Evolutionary conservation across 2,113 vertebrate genomes (phyloP), one percentile per base, ranked within the genome.

Genomic region (Micromys minutus): DNA sequence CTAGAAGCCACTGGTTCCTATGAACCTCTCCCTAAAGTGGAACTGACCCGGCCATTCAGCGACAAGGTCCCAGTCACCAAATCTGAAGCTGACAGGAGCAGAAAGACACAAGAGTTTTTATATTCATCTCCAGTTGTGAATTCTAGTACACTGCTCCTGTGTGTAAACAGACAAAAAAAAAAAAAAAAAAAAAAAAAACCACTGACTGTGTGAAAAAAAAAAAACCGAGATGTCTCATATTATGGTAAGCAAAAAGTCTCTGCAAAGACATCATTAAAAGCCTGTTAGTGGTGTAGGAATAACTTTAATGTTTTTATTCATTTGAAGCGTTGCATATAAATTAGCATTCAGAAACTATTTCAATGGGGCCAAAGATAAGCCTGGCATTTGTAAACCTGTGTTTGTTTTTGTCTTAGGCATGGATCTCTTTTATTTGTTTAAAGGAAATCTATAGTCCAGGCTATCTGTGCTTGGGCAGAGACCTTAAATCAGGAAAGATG

Each of bases 321-420:
- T 96, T 92, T 96, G 59, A 90, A 86, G 5, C 7, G 87, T 36
- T 83, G 80, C 45, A 77, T 81, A 72, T 72, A 19, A 93, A 81
- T 71, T 76, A 93, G 45, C 47, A 45, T 59, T 5, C 42, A 57
- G 67, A 85, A 19, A 21, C 8, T 24, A 34, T 90, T 90, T 93
- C 91, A 74, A 52, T n/a, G 29, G 21, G 72, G 42, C 42, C 13
- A 57, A 91, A 90, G 5, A 88, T 55, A 91, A 97, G 16, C 42
- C 5, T 47, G 65, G 63, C 5, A 42, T 94, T 83, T 81, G 9
- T 21, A 34, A 31, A 34, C 22, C 10, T 21, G 5, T 90, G 91
- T 92, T 55, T 74, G 5, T 90, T 92, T 92, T 55, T 74, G 90
- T 90, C 89, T 85, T 91, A 19, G 93, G n/a, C 39, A 24, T 36